phyloP scores from a whole-genome alignment of 2,888 invertebrate species.

The Nysson spinosus region DNA sequence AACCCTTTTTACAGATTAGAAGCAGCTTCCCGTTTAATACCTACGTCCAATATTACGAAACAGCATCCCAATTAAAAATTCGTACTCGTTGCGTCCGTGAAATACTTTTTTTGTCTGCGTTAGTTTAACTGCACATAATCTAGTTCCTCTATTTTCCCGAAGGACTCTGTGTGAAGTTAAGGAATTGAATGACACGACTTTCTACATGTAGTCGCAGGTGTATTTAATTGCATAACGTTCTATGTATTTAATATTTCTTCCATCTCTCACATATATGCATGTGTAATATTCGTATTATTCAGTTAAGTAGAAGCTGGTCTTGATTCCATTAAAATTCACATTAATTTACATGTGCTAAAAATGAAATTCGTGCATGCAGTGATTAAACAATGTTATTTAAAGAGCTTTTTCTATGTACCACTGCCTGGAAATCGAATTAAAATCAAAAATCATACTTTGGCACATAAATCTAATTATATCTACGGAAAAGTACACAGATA shows the following conservation, averaged over 20 bases:
- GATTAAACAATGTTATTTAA: background rate
- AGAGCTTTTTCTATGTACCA: too few relatives aligned
- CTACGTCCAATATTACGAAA: background rate
- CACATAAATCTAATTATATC: too few relatives aligned
- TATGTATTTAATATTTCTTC: conserved; percentile 51
- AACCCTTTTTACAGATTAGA: conserved; percentile 1
- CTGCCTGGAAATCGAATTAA: too few relatives aligned
- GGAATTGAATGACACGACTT: conserved; percentile 63
- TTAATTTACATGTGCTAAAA: too few relatives aligned
- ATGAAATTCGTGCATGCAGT: too few relatives aligned
- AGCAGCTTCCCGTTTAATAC: background rate
- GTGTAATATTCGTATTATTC: conserved; percentile 8
- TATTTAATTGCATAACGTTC: conserved; percentile 53
- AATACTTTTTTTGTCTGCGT: conserved; percentile 3
- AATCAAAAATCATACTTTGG: too few relatives aligned
- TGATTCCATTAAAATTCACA: too few relatives aligned
- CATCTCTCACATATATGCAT: conserved; percentile 24
- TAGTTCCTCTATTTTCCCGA: too few relatives aligned
- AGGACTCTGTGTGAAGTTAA: conserved; percentile 25
- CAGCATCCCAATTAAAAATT: background rate
- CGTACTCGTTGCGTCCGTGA: background rate
- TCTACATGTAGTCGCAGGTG: conserved; percentile 45
- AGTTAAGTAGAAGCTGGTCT: too few relatives aligned
- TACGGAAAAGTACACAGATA: too few relatives aligned
- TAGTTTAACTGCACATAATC: too few relatives aligned